These are phyloP conservation scores for Ramazzottius varieornatus DNA, from an alignment of 2,888 invertebrate species.

Conservation along the genomic window DNA sequence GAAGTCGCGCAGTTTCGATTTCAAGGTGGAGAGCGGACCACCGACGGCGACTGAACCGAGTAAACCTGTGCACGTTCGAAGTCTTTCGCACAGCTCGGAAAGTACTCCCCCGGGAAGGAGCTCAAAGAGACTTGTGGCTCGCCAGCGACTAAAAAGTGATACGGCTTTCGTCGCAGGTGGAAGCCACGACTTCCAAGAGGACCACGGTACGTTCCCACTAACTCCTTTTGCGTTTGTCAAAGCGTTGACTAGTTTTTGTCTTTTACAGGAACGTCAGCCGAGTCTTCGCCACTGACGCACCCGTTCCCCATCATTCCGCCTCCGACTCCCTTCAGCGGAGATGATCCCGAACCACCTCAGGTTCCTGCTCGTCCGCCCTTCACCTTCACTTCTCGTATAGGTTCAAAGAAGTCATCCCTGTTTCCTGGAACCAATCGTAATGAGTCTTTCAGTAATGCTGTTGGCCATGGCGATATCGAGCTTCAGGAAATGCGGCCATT, in stretches of 20 bases:
- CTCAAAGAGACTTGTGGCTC: neutral
- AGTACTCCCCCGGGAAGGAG: neutral
- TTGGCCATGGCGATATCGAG: neutral
- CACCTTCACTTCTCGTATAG: neutral
- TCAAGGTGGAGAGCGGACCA: neutral
- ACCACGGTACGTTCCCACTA: neutral
- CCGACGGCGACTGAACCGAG: neutral
- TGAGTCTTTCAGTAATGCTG: neutral
- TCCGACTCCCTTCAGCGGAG: neutral
- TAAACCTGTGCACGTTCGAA: neutral
- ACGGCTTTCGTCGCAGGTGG: neutral
- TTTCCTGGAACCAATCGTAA: neutral
- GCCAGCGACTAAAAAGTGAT: neutral
- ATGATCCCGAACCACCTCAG: neutral
- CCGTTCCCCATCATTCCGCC: constrained; percentile 1
- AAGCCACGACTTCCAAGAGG: neutral
- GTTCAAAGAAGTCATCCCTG: neutral
- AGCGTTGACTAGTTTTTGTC: too few relatives aligned
- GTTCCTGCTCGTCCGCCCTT: neutral
- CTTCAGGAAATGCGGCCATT: neutral
- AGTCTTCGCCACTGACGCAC: neutral
- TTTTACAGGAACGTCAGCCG: too few relatives aligned
- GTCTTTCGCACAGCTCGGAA: neutral
- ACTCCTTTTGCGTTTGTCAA: too few relatives aligned
- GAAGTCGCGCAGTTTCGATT: neutral